Conservation (phyloP, 2,888 invertebrate genomes). For the Euclidia mi region DNA sequence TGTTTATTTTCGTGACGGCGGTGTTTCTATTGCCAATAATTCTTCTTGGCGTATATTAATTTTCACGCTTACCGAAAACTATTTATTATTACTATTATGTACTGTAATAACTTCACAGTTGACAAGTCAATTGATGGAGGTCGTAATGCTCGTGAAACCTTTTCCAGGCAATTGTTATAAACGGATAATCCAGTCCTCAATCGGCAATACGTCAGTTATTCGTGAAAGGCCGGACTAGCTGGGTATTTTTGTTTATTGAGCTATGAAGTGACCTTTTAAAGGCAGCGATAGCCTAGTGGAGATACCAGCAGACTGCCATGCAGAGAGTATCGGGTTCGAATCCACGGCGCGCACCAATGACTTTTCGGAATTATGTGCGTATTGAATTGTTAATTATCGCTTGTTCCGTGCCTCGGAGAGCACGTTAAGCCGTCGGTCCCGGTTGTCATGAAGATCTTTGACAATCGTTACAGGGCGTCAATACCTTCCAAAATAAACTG, state of each 20-base stretch:
- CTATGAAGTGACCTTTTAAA: too few species aligned
- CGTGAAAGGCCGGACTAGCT: neutral
- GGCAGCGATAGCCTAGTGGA: too few species aligned
- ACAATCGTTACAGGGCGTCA: too few species aligned
- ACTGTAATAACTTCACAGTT: constrained; percentile 16
- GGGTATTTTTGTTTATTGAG: neutral
- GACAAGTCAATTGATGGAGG: constrained; percentile 21
- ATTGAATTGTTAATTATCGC: too few species aligned
- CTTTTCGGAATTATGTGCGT: too few species aligned
- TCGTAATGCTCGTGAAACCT: constrained; percentile 16
- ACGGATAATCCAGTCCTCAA: constrained; percentile 16
- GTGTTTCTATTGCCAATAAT: constrained; percentile 24
- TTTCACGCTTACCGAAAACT: constrained; percentile 12
- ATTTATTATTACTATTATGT: constrained; percentile 14
- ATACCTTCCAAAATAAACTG: too few species aligned
- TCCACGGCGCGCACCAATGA: too few species aligned
- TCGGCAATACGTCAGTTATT: constrained; percentile 15
- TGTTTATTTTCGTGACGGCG: constrained; percentile 39
- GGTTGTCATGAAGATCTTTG: too few species aligned
- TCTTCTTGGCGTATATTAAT: constrained; percentile 24
- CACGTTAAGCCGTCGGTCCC: too few species aligned
- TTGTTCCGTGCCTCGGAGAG: too few species aligned
- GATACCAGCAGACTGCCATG: too few species aligned
- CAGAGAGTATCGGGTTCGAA: too few species aligned
- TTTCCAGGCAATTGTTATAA: constrained; percentile 23